Base-by-base conservation (phyloP, 2,113 vertebrate genomes). In the Macrotis lagotis region DNA sequence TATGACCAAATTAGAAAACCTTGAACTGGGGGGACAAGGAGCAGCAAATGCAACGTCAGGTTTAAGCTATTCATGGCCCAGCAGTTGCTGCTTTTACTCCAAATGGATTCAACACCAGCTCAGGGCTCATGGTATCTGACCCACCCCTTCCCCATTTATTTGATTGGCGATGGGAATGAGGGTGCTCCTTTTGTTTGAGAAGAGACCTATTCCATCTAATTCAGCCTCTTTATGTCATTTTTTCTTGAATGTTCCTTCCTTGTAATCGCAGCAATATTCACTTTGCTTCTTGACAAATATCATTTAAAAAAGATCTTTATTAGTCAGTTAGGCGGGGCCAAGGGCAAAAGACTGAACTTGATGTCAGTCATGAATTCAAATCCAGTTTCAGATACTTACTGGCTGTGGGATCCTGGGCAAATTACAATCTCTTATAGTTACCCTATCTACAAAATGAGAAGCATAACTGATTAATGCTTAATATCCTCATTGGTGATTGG, bases 1-100 rank as follows among this genome's bases (percentile, higher is more conserved):
- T 91, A 95, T 14, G 97, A 97, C 98, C 51, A 74, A 98, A 98
- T 98, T 98, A 98, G 98, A 98, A 98, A 98, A 96, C 96, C 98
- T 98, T 96, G 96, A 97, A 93, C 53, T 19, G 97, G 95, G 66
- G 97, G 96, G 93, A 96, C 51, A 44, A 91, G 25, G n/a, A 16
- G 11, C 91, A 97, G 95, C 96, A 98, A 98, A 92, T 98, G 98
- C 97, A 95, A 97, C 91, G 97, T 98, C 98, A 98, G 98, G 97
- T 94, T 0, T 0, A 0, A 88, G 97, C 98, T 98, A 98, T 98
- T 98, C 97, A 96, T 0, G 88, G 97, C 8, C 0, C 91, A 94
- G 95, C 98, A 98, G 96, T 94, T 98, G 98, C 97, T 98, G 96
- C 93, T 91, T 95, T 93, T 95, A 91, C 97, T 98, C 93, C 94